These are phyloP conservation scores for Pantherophis guttatus DNA, from an alignment of 2,113 vertebrate genomes.

Conservation along the genomic window DNA sequence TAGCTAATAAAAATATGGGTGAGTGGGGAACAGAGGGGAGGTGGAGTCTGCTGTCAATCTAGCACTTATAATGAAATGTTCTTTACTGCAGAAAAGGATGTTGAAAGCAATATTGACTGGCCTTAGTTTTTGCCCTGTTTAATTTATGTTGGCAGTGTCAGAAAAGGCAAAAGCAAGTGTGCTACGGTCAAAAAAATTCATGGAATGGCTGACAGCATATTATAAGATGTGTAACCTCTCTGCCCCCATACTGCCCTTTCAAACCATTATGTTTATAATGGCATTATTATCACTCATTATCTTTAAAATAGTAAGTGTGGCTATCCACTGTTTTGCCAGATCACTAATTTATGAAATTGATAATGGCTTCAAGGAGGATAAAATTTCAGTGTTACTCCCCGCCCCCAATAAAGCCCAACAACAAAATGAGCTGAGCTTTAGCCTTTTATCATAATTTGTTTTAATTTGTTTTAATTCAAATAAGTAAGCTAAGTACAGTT, in stretches of 20 bases:
- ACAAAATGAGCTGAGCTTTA: not conserved
- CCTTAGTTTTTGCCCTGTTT: not conserved
- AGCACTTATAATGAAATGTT: not conserved
- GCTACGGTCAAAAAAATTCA: not conserved
- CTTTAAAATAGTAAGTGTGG: not conserved
- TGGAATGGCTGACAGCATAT: not conserved
- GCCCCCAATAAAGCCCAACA: not conserved
- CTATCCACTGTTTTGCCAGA: not conserved
- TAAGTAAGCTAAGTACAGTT: not conserved
- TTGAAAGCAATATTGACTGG: not conserved
- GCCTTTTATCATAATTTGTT: not conserved
- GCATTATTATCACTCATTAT: not conserved
- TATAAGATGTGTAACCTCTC: not conserved
- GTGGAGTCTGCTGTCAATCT: too few species aligned
- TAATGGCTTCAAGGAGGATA: not conserved
- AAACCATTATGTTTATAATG: not conserved
- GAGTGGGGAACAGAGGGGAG: not conserved
- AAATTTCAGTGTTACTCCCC: not conserved
- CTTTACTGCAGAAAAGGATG: not conserved
- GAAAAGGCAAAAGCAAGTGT: too few species aligned
- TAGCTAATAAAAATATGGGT: not conserved
- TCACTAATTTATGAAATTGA: not conserved
- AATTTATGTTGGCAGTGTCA: not conserved
- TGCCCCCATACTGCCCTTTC: not conserved
- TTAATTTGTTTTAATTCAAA: not conserved